These are phyloP conservation scores for Ceuthmochares aereus DNA, from an alignment of 2,113 vertebrate genomes.

Conservation along the genomic window DNA sequence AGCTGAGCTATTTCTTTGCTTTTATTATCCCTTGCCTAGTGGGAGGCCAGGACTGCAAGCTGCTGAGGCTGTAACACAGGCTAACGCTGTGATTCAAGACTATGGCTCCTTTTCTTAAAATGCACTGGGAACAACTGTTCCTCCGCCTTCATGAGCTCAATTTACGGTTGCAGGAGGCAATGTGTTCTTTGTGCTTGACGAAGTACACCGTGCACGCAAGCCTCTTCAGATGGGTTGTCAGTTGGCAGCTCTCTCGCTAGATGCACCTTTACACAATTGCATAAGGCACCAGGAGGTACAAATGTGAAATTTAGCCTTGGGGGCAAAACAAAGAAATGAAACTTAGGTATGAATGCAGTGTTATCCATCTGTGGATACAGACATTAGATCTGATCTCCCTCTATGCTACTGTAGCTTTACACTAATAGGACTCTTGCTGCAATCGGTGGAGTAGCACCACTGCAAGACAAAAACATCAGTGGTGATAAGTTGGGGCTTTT, in stretches of 20 bases:
- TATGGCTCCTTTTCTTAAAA: not conserved
- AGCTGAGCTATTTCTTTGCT: constrained; percentile 22
- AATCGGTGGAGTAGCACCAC: not conserved
- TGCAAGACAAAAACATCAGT: not conserved
- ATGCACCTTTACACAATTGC: constrained; percentile 66
- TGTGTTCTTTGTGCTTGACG: constrained; percentile 15
- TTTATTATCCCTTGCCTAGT: constrained; percentile 25
- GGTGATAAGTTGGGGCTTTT: not conserved
- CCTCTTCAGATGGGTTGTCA: constrained; percentile 32
- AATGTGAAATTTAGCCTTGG: constrained; percentile 61
- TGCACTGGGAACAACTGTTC: not conserved
- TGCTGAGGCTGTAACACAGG: not conserved
- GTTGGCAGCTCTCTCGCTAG: constrained; percentile 51
- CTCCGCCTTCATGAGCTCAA: constrained; percentile 8
- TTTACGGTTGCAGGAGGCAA: not conserved
- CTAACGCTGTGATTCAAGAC: not conserved
- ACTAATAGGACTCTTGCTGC: not conserved
- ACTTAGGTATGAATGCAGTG: not conserved
- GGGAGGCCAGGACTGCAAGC: constrained; percentile 40
- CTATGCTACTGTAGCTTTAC: not conserved
- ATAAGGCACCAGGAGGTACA: constrained; percentile 54
- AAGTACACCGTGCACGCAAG: not conserved
- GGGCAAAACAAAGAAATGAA: constrained; percentile 61
- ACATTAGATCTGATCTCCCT: constrained; percentile 40
- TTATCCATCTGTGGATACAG: constrained; percentile 50